Evolutionary conservation across 2,797 vertebrate genomes (phyloP).

Genomic region (Lithobates sylvaticus): DNA sequence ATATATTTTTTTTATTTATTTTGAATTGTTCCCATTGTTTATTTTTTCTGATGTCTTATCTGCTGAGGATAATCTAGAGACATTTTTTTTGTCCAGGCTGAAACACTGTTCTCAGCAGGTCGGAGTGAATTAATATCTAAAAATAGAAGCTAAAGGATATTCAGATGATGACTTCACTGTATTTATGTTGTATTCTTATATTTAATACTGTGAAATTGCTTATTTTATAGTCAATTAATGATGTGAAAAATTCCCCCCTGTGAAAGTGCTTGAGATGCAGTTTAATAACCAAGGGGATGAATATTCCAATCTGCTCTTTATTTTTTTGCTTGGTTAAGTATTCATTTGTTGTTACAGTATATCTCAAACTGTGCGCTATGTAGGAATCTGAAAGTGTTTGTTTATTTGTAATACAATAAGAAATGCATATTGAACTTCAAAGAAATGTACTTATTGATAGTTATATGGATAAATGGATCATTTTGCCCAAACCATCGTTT

Average conservation of each 20-base stretch:
- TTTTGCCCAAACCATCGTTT: background rate
- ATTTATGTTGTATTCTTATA: slow-evolving; percentile 23
- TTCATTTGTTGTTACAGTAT: slow-evolving; percentile 22
- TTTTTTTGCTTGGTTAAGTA: slow-evolving; percentile 26
- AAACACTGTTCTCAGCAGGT: background rate
- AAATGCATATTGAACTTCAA: background rate
- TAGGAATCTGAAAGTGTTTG: background rate
- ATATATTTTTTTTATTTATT: background rate
- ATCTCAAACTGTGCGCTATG: slow-evolving; percentile 7
- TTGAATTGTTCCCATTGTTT: background rate
- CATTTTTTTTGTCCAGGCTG: background rate
- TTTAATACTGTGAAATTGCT: slow-evolving; percentile 35
- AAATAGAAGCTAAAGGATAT: slow-evolving; percentile 19
- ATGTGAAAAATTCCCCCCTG: slow-evolving; percentile 28
- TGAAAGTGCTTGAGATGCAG: slow-evolving; percentile 42
- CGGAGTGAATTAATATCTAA: background rate
- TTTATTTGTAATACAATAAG: slow-evolving; percentile 12
- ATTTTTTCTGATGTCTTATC: background rate
- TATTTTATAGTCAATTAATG: slow-evolving; percentile 52
- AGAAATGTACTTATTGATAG: background rate
- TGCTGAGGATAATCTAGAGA: background rate
- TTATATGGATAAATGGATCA: background rate
- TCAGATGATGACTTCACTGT: slow-evolving; percentile 23
- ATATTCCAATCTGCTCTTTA: slow-evolving; percentile 21
- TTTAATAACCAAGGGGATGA: slow-evolving; percentile 37